Percentiles rank a stretch among this genome's conserved stretches.
Evolutionary conservation across 2,113 vertebrate genomes (phyloP).

Genomic region (Axis porcinus): DNA sequence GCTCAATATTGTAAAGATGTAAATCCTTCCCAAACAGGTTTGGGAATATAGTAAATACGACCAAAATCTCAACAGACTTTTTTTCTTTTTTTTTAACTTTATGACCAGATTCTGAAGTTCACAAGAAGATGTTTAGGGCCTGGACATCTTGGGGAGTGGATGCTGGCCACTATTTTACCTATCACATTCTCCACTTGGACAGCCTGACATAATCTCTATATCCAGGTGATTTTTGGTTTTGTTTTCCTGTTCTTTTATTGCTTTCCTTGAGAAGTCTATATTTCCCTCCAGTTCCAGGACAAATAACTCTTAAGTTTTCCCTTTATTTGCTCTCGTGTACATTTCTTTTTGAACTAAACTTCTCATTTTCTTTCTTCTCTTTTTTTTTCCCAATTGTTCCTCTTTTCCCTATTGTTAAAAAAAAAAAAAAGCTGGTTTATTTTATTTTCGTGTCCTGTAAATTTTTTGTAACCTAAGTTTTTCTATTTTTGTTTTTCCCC

Average conservation of each 20-base stretch:
- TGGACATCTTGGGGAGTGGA: background rate
- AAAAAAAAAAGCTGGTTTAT: background rate
- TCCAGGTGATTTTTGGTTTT: background rate
- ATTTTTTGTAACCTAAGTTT: background rate
- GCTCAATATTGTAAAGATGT: background rate
- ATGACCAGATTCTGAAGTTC: background rate
- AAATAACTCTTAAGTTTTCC: background rate
- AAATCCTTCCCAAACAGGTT: background rate
- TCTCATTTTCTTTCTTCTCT: background rate
- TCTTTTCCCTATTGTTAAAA: background rate
- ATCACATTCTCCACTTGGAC: background rate
- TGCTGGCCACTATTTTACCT: background rate
- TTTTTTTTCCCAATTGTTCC: background rate
- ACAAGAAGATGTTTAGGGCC: background rate
- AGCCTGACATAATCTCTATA: background rate
- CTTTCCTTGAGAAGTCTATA: background rate
- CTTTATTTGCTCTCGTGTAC: background rate
- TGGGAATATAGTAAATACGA: background rate
- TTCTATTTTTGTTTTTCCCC: background rate
- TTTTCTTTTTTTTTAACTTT: background rate
- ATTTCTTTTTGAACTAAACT: background rate
- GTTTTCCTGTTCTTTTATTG: background rate
- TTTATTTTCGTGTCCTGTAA: background rate
- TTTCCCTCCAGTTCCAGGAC: background rate
- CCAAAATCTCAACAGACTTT: background rate